Base-by-base conservation (phyloP, 2,888 invertebrate species). In the Diaphora mendica region DNA sequence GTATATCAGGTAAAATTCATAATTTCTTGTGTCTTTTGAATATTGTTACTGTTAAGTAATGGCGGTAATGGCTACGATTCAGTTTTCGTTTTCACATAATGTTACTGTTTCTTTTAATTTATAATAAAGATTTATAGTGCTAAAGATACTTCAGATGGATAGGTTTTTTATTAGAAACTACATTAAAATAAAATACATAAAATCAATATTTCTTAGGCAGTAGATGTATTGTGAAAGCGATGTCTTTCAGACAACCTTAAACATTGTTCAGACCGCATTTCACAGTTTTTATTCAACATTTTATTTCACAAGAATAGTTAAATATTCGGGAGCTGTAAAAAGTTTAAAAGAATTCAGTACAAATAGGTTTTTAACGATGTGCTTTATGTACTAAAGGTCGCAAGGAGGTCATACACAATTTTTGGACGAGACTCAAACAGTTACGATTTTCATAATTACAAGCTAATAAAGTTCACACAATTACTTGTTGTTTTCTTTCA, bases 231-330 rank as follows among this genome's bases (percentile, higher is more conserved):
- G 59, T 59, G 3, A 26, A 59, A 55, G 55, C 55, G n/a, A n/a
- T 59, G 59, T 59, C 59, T 26, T 59, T 59, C 15, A 59, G 59
- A 59, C 59, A 59, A 59, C 59, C 26, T 26, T 59, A n/a, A n/a
- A 59, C 59, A 59, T 59, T 30, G 59, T 59, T 26, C 59, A 26
- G 26, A 59, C 26, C 5, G 1, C 11, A 59, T 2, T 8, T 3
- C 7, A 23, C 8, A 23, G 51, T 51, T 51, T 51, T 2, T 20
- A 23, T 51, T 20, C 51, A 55, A 9, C n/a, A n/a, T n/a, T n/a
- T 23, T n/a, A 55, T n/a, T 55, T 55, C 51, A 51, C 23, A 51
- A 51, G 9, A 7, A 51, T 51, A 51, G 51, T 51, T 51, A 2
- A 8, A 51, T 51, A 51, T 23, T 55, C 51, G n/a, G 15, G 15